A percentile compares a stretch with the other conserved stretches of the same genome.
Evolutionary conservation across 2,113 vertebrate genomes (phyloP).

Genomic region (Regulus satrapa): DNA sequence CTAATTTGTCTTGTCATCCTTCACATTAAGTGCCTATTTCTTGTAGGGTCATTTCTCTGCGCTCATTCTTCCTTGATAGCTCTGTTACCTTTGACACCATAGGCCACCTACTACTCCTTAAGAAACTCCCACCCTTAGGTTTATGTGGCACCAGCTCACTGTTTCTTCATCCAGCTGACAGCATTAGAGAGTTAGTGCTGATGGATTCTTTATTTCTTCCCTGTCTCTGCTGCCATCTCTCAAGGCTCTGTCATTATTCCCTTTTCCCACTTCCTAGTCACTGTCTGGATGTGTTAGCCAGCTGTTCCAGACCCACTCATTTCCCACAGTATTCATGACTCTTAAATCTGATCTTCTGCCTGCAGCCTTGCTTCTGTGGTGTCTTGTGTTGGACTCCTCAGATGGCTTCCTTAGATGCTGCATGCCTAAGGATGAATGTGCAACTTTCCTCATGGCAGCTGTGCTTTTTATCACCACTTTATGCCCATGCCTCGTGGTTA

Average conservation of each 20-base stretch:
- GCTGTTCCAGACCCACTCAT: neutral
- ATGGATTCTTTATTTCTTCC: neutral
- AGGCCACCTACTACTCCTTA: neutral
- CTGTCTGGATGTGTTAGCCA: neutral
- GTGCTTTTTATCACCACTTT: neutral
- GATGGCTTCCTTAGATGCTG: neutral
- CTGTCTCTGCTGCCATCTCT: neutral
- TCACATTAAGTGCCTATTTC: conserved; percentile 38
- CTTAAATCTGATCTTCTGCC: neutral
- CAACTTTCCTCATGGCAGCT: neutral
- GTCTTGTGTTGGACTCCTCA: neutral
- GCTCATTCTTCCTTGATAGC: conserved; percentile 48
- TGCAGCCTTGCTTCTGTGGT: neutral
- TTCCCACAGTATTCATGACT: neutral
- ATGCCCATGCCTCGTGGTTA: rapidly evolving
- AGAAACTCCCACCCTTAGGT: conserved; percentile 25
- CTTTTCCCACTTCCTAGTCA: neutral
- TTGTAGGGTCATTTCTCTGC: conserved; percentile 51
- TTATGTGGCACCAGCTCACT: conserved; percentile 20
- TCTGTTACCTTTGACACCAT: conserved; percentile 58
- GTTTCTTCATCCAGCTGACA: conserved; percentile 29
- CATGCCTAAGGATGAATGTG: neutral
- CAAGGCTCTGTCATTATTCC: neutral
- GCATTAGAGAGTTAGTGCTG: neutral
- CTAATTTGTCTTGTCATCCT: conserved; percentile 65